Evolutionary conservation across 2,113 vertebrate species (phyloP).

Genomic region (Hystrix cristata): DNA sequence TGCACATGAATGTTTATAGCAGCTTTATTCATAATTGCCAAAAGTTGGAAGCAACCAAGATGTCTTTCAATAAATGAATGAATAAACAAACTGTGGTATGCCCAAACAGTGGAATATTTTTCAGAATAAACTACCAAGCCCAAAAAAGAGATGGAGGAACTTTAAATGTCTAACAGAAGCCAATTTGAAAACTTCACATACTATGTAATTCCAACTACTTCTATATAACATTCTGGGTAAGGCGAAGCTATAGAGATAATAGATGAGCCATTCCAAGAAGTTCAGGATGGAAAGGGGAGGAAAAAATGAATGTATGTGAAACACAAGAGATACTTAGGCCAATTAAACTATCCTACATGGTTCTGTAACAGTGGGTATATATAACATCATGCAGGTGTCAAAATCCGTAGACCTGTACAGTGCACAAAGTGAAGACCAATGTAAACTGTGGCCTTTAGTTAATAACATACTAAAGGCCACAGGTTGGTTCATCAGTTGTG

Average conservation of each 20-base stretch:
- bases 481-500: not conserved
- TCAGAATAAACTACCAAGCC: not conserved
- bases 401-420: not conserved
- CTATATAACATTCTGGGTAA: not conserved
- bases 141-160: not conserved
- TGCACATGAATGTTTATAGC: not conserved
- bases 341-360: not conserved
- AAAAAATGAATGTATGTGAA: not conserved
- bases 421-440: not conserved
- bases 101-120: not conserved
- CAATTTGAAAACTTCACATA: not conserved
- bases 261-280: not conserved
- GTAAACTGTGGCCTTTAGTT: not conserved
- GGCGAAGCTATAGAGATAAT: not conserved
- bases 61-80: not conserved
- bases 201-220: not conserved
- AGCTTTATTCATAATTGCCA: not conserved
- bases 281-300: not conserved
- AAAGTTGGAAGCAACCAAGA: not conserved
- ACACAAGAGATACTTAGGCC: not conserved
- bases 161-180: constrained; percentile 19
- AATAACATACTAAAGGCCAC: not conserved
- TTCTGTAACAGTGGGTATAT: not conserved
- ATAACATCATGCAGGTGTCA: not conserved
- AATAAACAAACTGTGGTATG: not conserved